Percentiles rank a stretch among this genome's conserved stretches.
phyloP scores from a whole-genome alignment of 2,113 vertebrate species.

The Psilopogon haemacephalus region DNA sequence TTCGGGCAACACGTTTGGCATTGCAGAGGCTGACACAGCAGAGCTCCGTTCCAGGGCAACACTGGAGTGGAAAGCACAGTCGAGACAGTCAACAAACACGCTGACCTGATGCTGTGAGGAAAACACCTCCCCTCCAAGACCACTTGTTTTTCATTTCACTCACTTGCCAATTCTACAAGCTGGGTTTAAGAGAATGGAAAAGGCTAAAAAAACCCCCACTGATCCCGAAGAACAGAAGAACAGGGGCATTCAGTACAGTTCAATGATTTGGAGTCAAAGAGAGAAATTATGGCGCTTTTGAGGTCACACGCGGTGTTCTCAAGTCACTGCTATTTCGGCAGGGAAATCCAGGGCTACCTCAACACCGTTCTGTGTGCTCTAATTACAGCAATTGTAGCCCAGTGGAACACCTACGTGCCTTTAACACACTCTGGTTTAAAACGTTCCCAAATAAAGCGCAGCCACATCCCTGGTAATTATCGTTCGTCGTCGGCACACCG shows the following conservation, averaged over 20 bases:
- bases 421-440: neutral
- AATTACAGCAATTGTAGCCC: neutral
- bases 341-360: neutral
- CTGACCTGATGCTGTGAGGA: neutral
- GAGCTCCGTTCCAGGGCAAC: neutral
- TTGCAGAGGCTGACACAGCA: neutral
- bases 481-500: accelerated
- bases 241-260: neutral
- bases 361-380: neutral
- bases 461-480: neutral
- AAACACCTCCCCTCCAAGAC: neutral
- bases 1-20: accelerated
- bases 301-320: neutral
- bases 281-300: neutral
- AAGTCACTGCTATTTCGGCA: neutral
- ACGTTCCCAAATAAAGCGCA: neutral
- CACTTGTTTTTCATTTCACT: neutral
- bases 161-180: neutral
- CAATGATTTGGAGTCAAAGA: neutral
- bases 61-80: accelerated
- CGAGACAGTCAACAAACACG: neutral
- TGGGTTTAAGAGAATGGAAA: accelerated
- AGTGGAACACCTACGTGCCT: accelerated
- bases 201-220: too few species aligned
- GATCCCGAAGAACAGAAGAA: neutral